phyloP scores from a whole-genome alignment of 1,140 invertebrate species.

The Portunus trituberculatus region DNA sequence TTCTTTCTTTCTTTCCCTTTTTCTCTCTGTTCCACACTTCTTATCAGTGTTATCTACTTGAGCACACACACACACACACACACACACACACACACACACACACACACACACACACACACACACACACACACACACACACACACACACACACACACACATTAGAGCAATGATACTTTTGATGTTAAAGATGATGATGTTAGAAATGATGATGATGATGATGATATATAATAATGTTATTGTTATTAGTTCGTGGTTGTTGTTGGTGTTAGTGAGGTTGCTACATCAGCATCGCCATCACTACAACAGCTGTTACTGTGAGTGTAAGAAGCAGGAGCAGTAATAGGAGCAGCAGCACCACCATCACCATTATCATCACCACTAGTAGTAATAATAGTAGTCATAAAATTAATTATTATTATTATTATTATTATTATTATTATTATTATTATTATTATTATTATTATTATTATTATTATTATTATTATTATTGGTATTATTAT shows the following conservation, averaged over 20 bases:
- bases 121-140: too few species aligned
- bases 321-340: neutral
- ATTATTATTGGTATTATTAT: too few species aligned
- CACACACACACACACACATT: too few species aligned
- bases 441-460: neutral
- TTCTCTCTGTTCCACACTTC: neutral
- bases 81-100: neutral
- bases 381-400: neutral
- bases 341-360: neutral
- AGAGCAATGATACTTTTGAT: too few species aligned
- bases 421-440: neutral
- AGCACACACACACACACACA: neutral
- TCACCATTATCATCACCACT: neutral
- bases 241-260: too few species aligned
- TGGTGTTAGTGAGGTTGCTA: too few species aligned
- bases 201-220: too few species aligned
- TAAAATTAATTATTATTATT: neutral
- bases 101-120: neutral
- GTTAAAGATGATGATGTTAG: too few species aligned
- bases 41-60: slow-evolving; percentile 17
- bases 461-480: neutral
- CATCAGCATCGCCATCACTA: too few species aligned
- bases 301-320: neutral
- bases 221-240: too few species aligned
- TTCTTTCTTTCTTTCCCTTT: neutral